A percentile compares a stretch with the other conserved stretches of the same genome.
These are phyloP conservation scores for Muntiacus muntjak DNA, from an alignment of 2,113 vertebrate species.

Conservation along the genomic window DNA sequence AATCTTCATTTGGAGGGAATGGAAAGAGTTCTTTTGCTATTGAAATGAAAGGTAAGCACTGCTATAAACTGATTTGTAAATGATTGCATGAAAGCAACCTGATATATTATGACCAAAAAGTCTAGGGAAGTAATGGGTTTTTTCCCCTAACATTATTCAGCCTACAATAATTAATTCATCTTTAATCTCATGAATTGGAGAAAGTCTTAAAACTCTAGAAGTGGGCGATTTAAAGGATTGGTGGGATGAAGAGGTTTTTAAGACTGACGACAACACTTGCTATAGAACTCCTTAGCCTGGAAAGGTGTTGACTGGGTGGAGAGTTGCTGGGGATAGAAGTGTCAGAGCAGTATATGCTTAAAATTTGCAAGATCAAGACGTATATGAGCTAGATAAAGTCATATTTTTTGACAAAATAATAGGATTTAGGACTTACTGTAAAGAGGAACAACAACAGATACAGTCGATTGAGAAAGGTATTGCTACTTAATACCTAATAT, in stretches of 20 bases:
- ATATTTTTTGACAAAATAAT: neutral
- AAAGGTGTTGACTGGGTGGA: neutral
- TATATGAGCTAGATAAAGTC: neutral
- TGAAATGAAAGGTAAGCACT: slow-evolving; percentile 6
- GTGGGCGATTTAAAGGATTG: neutral
- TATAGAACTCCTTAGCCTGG: neutral
- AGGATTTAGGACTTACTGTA: neutral
- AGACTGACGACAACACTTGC: neutral
- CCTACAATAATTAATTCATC: neutral
- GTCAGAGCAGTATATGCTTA: neutral
- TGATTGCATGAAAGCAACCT: neutral
- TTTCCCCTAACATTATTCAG: neutral
- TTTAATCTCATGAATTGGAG: neutral
- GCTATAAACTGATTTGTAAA: neutral
- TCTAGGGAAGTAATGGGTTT: neutral
- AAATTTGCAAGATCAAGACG: neutral
- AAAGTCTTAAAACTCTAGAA: neutral
- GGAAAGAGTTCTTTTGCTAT: neutral
- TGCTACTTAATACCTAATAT: neutral
- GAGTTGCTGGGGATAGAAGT: neutral
- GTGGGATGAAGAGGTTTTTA: neutral
- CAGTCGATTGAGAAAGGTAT: neutral
- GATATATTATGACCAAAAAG: neutral
- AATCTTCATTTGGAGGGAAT: neutral
- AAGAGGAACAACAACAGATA: neutral